Evolutionary conservation across 2,113 vertebrate genomes (phyloP).

Genomic region (Aramus guarauna): DNA sequence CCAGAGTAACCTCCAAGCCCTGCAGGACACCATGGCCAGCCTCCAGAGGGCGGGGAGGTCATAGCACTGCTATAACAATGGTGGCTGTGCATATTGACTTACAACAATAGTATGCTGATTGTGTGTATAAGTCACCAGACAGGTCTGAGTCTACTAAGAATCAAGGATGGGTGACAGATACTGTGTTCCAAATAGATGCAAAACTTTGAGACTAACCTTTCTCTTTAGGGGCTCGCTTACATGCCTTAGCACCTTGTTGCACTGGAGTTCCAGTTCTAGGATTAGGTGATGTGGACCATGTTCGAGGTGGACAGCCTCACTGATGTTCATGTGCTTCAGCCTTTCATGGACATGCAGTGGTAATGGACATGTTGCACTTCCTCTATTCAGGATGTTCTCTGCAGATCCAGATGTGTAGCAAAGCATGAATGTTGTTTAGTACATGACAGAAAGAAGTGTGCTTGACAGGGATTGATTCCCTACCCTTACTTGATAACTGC

Average conservation of each 20-base stretch:
- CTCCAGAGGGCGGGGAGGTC: accelerated
- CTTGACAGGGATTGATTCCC: background rate
- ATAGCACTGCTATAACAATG: background rate
- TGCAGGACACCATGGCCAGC: background rate
- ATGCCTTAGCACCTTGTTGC: background rate
- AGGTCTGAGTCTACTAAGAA: background rate
- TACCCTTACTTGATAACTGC: background rate
- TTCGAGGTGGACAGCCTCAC: background rate
- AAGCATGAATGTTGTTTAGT: background rate
- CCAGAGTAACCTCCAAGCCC: background rate
- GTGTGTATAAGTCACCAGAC: background rate
- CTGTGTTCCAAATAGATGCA: background rate
- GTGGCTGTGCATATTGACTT: background rate
- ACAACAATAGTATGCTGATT: background rate
- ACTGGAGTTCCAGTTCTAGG: background rate
- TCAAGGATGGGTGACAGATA: background rate
- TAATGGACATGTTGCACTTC: background rate
- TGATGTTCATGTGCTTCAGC: background rate
- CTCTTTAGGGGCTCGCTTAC: background rate
- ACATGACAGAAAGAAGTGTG: background rate
- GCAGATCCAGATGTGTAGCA: background rate
- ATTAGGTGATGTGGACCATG: background rate
- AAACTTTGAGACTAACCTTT: background rate
- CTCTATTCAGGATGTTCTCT: background rate
- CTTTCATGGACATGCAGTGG: background rate